Evolutionary conservation across 2,888 invertebrate genomes (phyloP).

Genomic region (Cataglyphis livida): DNA sequence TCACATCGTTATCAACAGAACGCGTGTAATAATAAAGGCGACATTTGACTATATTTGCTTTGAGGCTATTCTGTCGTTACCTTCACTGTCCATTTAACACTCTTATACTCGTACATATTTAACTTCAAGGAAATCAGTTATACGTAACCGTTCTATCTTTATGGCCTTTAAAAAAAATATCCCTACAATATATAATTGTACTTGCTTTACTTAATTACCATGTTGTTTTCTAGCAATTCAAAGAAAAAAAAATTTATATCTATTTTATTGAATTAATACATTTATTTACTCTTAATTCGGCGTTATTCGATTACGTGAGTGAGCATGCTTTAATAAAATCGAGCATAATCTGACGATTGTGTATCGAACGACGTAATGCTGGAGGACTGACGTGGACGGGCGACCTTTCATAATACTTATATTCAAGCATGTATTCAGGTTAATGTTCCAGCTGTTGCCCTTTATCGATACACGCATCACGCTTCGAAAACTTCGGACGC

Average conservation of each 20-base stretch:
- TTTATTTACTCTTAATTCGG: neutral
- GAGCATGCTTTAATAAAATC: constrained; percentile 20
- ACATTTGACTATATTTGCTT: constrained; percentile 32
- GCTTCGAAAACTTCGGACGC: constrained; percentile 3
- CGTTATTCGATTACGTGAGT: neutral
- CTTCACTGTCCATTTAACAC: constrained; percentile 33
- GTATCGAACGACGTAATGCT: constrained; percentile 16
- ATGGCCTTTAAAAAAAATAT: constrained; percentile 11
- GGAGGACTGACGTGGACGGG: neutral
- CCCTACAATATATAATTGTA: neutral
- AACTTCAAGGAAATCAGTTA: constrained; percentile 45
- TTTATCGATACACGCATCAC: constrained; percentile 15
- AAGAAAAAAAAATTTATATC: constrained; percentile 11
- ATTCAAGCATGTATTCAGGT: constrained; percentile 29
- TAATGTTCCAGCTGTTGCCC: constrained; percentile 34
- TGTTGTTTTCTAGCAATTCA: neutral
- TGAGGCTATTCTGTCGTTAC: neutral
- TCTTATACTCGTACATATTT: neutral
- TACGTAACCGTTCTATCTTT: neutral
- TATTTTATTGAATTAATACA: neutral
- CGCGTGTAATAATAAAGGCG: constrained; percentile 30
- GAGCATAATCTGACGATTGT: neutral
- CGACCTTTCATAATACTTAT: constrained; percentile 22
- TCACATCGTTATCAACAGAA: constrained; percentile 5
- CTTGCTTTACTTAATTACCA: neutral